Conservation (phyloP, 2,113 vertebrate species). For the Laterallus jamaicensis region DNA sequence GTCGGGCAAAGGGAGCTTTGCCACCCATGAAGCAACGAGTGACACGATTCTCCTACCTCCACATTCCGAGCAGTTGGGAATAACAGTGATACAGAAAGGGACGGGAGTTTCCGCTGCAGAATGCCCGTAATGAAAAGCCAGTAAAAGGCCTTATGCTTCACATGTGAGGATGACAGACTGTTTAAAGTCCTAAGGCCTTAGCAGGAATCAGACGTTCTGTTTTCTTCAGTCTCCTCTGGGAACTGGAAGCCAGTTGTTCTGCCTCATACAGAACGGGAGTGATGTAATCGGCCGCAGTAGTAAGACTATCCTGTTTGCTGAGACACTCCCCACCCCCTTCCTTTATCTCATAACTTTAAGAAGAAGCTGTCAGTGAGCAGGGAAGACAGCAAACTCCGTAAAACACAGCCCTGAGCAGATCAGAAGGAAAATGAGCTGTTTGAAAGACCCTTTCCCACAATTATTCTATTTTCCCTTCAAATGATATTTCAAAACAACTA, state of each 20-base stretch:
- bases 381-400: constrained; percentile 9
- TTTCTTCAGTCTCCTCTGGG: constrained; percentile 17
- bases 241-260: constrained; percentile 40
- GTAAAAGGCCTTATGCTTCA: not conserved
- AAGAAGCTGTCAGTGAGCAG: not conserved
- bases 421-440: constrained; percentile 17
- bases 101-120: not conserved
- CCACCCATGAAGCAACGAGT: not conserved
- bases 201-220: constrained; percentile 14
- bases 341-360: constrained; percentile 1
- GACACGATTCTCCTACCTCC: rapidly evolving
- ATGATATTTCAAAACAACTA: constrained; percentile 44
- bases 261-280: constrained; percentile 4
- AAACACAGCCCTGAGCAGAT: not conserved
- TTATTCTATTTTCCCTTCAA: constrained; percentile 35
- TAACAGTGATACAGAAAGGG: not conserved
- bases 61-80: not conserved
- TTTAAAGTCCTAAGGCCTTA: not conserved
- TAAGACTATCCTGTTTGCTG: not conserved
- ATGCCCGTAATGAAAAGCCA: not conserved
- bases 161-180: not conserved
- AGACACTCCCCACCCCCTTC: not conserved
- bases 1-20: not conserved
- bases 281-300: not conserved
- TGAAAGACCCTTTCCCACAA: constrained; percentile 36